Evolutionary conservation across 1,140 invertebrate species (phyloP).

Genomic region (Lepidurus apus): DNA sequence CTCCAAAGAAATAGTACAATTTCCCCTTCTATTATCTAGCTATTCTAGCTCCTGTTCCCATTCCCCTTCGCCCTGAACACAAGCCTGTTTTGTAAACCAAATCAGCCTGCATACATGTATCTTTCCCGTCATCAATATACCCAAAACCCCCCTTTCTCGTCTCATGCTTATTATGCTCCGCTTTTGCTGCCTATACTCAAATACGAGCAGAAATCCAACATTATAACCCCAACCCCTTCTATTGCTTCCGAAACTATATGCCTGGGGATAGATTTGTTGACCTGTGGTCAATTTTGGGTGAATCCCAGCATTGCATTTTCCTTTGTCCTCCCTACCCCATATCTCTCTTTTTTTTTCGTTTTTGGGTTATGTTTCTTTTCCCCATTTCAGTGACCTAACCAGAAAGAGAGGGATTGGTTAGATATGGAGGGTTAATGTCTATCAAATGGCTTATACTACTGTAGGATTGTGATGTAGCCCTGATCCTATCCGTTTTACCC

Average conservation of each 20-base stretch:
- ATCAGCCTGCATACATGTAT: conserved; percentile 15
- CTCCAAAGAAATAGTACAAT: not conserved
- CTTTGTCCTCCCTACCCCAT: not conserved
- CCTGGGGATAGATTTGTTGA: not conserved
- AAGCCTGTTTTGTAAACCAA: conserved; percentile 14
- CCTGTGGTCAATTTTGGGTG: not conserved
- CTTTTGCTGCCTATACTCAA: not conserved
- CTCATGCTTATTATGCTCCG: not conserved
- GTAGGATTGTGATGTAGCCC: not conserved
- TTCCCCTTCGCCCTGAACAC: not conserved
- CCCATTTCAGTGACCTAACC: not conserved
- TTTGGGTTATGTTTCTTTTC: not conserved
- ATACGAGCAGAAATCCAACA: not conserved
- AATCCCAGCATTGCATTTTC: not conserved
- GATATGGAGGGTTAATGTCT: not conserved
- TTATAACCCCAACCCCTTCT: not conserved
- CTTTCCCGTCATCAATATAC: not conserved
- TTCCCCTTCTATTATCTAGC: conserved; percentile 6
- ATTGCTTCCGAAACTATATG: not conserved
- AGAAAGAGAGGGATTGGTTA: not conserved
- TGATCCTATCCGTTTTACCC: not conserved
- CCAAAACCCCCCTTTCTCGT: not conserved
- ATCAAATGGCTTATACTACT: not conserved
- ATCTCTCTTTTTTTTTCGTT: not conserved
- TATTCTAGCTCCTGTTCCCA: conserved; percentile 3